Percentiles rank a stretch among this genome's conserved stretches.
These are phyloP conservation scores for Drosophila emarginata DNA, from an alignment of 2,888 invertebrate genomes.

Conservation along the genomic window DNA sequence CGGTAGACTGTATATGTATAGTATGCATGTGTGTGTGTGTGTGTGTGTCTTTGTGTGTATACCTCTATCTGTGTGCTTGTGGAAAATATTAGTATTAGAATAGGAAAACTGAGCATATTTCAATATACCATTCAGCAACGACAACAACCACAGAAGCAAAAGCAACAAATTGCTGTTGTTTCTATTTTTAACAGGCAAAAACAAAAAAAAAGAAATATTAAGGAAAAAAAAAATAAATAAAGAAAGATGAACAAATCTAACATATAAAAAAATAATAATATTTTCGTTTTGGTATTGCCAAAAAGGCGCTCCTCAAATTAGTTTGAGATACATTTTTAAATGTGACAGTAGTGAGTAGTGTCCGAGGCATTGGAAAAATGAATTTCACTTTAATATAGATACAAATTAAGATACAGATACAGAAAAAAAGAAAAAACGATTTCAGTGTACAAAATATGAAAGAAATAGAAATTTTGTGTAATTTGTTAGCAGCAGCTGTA, in stretches of 20 bases:
- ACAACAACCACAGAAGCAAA: not conserved
- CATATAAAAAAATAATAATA: constrained; percentile 51
- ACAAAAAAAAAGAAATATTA: constrained; percentile 33
- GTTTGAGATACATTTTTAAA: constrained; percentile 80
- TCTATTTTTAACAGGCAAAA: constrained; percentile 59
- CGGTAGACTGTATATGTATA: constrained; percentile 6
- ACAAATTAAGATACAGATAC: constrained; percentile 16
- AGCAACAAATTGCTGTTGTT: constrained; percentile 31
- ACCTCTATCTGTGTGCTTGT: constrained; percentile 20
- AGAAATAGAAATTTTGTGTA: constrained; percentile 24
- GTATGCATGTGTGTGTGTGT: not conserved
- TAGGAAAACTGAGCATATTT: constrained; percentile 57
- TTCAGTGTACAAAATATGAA: constrained; percentile 38
- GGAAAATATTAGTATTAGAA: constrained; percentile 60
- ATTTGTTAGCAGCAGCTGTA: constrained; percentile 35
- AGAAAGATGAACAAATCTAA: constrained; percentile 19
- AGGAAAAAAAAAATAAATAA: constrained; percentile 19
- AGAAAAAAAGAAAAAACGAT: not conserved
- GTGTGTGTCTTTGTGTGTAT: constrained; percentile 12
- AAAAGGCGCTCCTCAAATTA: constrained; percentile 70
- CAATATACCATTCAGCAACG: constrained; percentile 32
- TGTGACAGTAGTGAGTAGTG: constrained; percentile 80
- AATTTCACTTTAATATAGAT: constrained; percentile 24
- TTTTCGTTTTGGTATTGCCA: constrained; percentile 49
- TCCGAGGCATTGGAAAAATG: constrained; percentile 55